phyloP scores from a whole-genome alignment of 2,797 vertebrate species.

The Varecia variegata region DNA sequence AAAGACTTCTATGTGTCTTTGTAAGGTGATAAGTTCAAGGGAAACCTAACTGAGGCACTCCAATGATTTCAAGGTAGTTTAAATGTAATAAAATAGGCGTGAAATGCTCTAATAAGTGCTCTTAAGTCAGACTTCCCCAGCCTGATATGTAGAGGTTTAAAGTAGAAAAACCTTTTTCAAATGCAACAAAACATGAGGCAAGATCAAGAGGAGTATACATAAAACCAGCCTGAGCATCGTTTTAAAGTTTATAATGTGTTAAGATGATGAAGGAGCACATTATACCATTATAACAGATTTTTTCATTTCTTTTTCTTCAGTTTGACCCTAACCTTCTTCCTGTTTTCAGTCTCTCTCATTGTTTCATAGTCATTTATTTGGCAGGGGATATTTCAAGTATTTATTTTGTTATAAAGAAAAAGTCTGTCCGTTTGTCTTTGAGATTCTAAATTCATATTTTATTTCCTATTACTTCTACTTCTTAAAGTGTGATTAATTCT shows the following conservation, averaged over 20 bases:
- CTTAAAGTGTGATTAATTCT: neutral
- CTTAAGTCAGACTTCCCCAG: constrained; percentile 51
- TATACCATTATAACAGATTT: neutral
- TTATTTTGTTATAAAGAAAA: constrained; percentile 5
- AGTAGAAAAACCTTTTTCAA: constrained; percentile 46
- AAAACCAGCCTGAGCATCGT: neutral
- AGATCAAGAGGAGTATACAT: constrained; percentile 5
- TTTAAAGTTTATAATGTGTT: constrained; percentile 40
- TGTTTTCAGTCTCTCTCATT: neutral
- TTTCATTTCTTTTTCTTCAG: neutral
- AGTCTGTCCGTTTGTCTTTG: neutral
- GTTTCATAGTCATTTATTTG: neutral
- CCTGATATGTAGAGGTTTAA: constrained; percentile 59
- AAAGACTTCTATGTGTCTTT: neutral
- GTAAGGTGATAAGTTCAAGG: constrained; percentile 64
- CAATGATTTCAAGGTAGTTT: constrained; percentile 56
- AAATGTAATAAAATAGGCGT: constrained; percentile 68
- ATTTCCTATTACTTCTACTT: neutral
- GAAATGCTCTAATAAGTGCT: constrained; percentile 69
- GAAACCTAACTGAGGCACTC: constrained; percentile 53
- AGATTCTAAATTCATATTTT: neutral
- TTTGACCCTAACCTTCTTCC: neutral
- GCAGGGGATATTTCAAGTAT: neutral
- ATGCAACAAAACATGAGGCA: constrained; percentile 38
- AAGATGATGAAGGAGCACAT: neutral